Evolutionary conservation across 1,140 invertebrate genomes (phyloP), one percentile per base, ranked within the genome.

Genomic region (Oscheius sp.): DNA sequence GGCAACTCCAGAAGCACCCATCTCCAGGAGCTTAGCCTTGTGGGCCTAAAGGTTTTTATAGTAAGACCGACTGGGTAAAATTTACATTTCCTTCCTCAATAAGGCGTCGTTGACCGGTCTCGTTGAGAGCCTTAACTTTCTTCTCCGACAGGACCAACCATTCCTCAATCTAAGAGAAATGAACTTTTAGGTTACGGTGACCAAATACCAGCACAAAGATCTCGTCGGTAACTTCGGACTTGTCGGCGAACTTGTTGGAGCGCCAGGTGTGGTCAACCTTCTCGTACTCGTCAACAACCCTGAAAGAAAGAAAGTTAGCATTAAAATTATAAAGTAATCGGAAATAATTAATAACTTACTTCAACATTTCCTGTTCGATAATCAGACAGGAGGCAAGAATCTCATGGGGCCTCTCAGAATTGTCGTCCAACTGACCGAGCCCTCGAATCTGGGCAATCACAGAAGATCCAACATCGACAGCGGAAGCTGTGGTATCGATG

Each of bases 231-330:
- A 58, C 28, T 67, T 67, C 64, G 0, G 23, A 20, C n/a, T 67
- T 28, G n/a, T 13, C 29, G 31, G 10, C 31, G 7, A 28, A 20
- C 28, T 67, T 58, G 7, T n/a, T 79, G 3, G 46, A 31, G 58
- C 84, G 79, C 67, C 81, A 83, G 18, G 83, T 81, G 1, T 90
- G 86, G 72, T 92, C 90, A 58, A 85, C 84, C 62, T 88, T 87
- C 78, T 88, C 87, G 68, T 90, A 89, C 73, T 91, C 90, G 18
- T 91, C 83, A 62, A 88, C 88, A 79, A 90, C 88, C 38, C 91
- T 83, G 62, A 63, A 75, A n/a, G n/a, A n/a, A 32, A 35, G 18
- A 28, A 46, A n/a, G 13, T 13, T 13, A 28, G 20, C n/a, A 0
- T 63, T n/a, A 1, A 26, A 1, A 26, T 65, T 2, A 36, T 65